These are phyloP conservation scores for Hoplodrina blanda DNA, from an alignment of 2,888 invertebrate genomes.

Conservation along the genomic window DNA sequence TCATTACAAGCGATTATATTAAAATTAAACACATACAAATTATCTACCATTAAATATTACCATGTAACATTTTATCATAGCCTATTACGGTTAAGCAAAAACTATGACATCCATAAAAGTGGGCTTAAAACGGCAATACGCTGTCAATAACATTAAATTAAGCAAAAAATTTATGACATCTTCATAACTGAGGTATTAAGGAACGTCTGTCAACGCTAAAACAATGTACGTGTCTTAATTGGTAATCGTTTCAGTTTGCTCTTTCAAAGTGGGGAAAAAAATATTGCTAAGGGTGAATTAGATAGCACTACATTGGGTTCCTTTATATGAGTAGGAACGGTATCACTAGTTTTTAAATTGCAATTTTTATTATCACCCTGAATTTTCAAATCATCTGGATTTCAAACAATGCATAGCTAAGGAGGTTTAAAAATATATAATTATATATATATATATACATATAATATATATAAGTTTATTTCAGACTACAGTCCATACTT, in stretches of 20 bases:
- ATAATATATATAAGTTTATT: too few species aligned
- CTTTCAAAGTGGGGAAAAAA: background rate
- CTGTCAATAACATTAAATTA: constrained; percentile 26
- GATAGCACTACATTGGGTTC: background rate
- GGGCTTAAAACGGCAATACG: background rate
- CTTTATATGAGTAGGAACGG: background rate
- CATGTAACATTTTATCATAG: constrained; percentile 30
- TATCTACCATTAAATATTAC: constrained; percentile 31
- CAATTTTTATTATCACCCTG: too few species aligned
- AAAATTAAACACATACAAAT: constrained; percentile 36
- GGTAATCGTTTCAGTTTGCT: constrained; percentile 5
- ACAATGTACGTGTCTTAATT: constrained; percentile 16
- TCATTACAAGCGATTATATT: background rate
- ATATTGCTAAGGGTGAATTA: background rate
- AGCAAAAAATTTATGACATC: constrained; percentile 50
- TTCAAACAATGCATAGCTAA: too few species aligned
- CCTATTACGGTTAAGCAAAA: constrained; percentile 31
- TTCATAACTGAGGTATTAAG: constrained; percentile 26
- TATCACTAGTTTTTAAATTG: background rate
- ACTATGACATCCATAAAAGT: constrained; percentile 32
- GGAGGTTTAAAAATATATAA: too few species aligned
- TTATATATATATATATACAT: too few species aligned
- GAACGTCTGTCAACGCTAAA: background rate
- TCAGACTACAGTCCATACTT: too few species aligned
- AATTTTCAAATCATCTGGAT: too few species aligned